phyloP scores from a whole-genome alignment of 2,797 vertebrate genomes.

The Sebastes nivosus region DNA sequence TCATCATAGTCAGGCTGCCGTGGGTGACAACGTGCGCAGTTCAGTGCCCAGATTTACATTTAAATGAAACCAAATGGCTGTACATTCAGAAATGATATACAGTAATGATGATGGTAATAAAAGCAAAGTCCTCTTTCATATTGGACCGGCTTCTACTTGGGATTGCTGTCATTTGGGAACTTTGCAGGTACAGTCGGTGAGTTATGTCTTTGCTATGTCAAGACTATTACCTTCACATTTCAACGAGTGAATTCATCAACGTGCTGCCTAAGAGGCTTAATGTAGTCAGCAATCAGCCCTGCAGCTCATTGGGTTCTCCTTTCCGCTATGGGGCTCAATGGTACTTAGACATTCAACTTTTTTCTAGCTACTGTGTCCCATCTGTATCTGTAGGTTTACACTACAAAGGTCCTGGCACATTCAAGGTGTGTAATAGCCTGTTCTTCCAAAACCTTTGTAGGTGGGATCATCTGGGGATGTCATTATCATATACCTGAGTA shows the following conservation, averaged over 20 bases:
- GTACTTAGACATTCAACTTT: constrained; percentile 18
- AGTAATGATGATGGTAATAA: constrained; percentile 82
- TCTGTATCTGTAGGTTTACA: background rate
- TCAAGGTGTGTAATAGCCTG: background rate
- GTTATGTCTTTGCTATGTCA: constrained; percentile 69
- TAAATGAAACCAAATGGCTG: constrained; percentile 86
- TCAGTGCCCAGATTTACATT: constrained; percentile 84
- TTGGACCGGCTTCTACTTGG: constrained; percentile 52
- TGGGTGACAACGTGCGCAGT: constrained; percentile 68
- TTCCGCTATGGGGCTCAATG: constrained; percentile 6
- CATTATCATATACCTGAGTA: background rate
- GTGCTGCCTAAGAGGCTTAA: constrained; percentile 55
- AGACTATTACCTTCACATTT: constrained; percentile 74
- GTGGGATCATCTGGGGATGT: background rate
- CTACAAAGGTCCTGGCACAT: background rate
- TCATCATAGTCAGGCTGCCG: constrained; percentile 71
- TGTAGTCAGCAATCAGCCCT: constrained; percentile 56
- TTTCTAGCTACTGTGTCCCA: background rate
- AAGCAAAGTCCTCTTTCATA: constrained; percentile 71
- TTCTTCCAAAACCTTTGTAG: background rate
- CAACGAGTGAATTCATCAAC: constrained; percentile 63
- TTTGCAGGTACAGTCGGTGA: constrained; percentile 67
- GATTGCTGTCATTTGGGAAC: constrained; percentile 64
- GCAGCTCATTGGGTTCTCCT: constrained; percentile 35
- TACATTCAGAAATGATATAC: constrained; percentile 82